Evolutionary conservation across 2,113 vertebrate genomes (phyloP), one percentile per base, ranked within the genome.

Genomic region (Enhydra lutris): DNA sequence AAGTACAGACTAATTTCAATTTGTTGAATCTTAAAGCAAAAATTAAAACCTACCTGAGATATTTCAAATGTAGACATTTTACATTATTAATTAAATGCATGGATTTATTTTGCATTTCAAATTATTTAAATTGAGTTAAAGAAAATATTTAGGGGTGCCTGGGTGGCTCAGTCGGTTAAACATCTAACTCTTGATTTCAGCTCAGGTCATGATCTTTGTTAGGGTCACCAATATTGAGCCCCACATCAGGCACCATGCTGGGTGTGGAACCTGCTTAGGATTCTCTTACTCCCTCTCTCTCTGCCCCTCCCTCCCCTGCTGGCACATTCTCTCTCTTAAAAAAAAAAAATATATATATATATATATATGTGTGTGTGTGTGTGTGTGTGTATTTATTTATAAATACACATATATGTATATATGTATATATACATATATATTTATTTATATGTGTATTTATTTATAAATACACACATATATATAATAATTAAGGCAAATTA

Each of bases 51-150:
- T 80, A 47, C 12, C 24, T 47, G 31, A 76, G 36, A 26, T 91
- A 45, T 88, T 88, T 95, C 17, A 50, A 12, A 71, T 76, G 65
- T 59, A 61, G 23, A 61, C 31, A 63, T 92, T 55, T 74, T 69
- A 67, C 11, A 93, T 84, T 61, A 89, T 92, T 69, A 84, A 76
- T 6, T 79, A 61, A 83, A 23, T 69, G 31, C 52, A 6, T 76
- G 6, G 9, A 34, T 65, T 85, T 36, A 91, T 42, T 93, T 81
- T 89, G 29, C 17, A 89, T 20, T 89, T 95, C 84, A 95, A 86
- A 59, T 91, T 76, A 47, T 47, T 61, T 92, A 18, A 71, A 83
- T 29, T 80, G 57, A 97, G 45, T 91, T 83, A 81, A 34, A 76
- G 42, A 76, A 78, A 47, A 36, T 69, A 69, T 36, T 69, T 69